These are phyloP conservation scores for Dysidea cf. avara DNA, from an alignment of 37 sponge, comb jelly and placozoan genomes.

Conservation along the genomic window DNA sequence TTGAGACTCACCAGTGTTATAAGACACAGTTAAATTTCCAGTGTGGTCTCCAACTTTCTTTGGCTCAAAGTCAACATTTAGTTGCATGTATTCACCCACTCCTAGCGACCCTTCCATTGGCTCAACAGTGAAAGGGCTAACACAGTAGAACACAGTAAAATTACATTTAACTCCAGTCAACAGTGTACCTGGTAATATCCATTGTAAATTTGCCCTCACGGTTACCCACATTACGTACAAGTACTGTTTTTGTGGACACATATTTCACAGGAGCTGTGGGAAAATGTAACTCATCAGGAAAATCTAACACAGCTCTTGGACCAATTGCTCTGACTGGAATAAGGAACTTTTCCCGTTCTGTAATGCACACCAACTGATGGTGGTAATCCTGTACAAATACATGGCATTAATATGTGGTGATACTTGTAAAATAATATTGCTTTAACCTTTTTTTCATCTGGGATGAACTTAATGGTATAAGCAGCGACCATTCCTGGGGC, in stretches of 20 bases:
- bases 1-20: conserved; percentile 77
- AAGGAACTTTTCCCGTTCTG: conserved; percentile 93
- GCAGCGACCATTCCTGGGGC: conserved; percentile 97
- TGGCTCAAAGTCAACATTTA: conserved; percentile 69
- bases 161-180: no score
- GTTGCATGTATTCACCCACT: conserved; percentile 78
- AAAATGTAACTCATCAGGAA: conserved; percentile 93
- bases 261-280: conserved; percentile 88
- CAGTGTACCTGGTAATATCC: conserved; percentile 35
- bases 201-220: conserved; percentile 74
- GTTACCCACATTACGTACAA: conserved; percentile 93
- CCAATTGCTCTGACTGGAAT: conserved; percentile 89
- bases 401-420: not conserved
- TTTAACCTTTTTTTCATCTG: conserved; percentile 77
- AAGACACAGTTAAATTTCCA: conserved; percentile 68
- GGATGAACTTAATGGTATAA: conserved; percentile 83
- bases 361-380: conserved; percentile 85
- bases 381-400: conserved; percentile 74
- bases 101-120: conserved; percentile 69
- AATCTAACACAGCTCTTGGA: conserved; percentile 89
- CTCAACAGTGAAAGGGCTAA: conserved; percentile 81
- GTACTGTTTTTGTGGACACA: conserved; percentile 81
- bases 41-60: conserved; percentile 60
- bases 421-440: not conserved
- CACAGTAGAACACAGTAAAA: not conserved